A percentile compares a stretch with the other conserved stretches of the same genome.
Evolutionary conservation across 2,113 vertebrate genomes (phyloP).

Genomic region (Antennarius striatus): DNA sequence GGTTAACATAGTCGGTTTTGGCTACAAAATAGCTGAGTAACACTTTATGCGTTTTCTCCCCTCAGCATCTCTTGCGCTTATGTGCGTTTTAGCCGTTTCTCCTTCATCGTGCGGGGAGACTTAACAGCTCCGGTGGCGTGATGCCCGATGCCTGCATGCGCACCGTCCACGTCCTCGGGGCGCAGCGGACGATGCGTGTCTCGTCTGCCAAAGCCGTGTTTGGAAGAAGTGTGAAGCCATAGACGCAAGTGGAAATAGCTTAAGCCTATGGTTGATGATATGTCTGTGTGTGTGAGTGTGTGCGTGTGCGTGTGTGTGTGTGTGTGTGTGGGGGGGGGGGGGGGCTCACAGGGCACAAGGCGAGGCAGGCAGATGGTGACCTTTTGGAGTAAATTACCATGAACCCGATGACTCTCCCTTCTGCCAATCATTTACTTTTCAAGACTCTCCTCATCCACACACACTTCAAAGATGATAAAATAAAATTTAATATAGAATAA

Average conservation of each 20-base stretch:
- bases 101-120: slow-evolving; percentile 18
- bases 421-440: background rate
- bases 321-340: background rate
- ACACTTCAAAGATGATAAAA: background rate
- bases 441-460: background rate
- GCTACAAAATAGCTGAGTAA: background rate
- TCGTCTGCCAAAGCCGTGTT: background rate
- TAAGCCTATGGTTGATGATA: slow-evolving; percentile 11
- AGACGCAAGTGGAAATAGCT: background rate
- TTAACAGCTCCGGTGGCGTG: slow-evolving; percentile 35
- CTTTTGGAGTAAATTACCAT: slow-evolving; percentile 76
- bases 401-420: slow-evolving; percentile 66
- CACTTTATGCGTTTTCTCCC: background rate
- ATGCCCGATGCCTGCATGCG: slow-evolving; percentile 15
- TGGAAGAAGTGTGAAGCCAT: no score
- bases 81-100: background rate
- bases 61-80: background rate
- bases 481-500: background rate
- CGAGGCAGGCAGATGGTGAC: slow-evolving; percentile 78
- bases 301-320: no score
- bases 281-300: slow-evolving; percentile 4
- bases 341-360: slow-evolving; percentile 46
- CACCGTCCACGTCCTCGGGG: slow-evolving; percentile 22
- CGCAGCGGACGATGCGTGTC: slow-evolving; percentile 21
- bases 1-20: background rate